Conservation (phyloP, 1,140 invertebrate species). For the Dendroctonus valens region DNA sequence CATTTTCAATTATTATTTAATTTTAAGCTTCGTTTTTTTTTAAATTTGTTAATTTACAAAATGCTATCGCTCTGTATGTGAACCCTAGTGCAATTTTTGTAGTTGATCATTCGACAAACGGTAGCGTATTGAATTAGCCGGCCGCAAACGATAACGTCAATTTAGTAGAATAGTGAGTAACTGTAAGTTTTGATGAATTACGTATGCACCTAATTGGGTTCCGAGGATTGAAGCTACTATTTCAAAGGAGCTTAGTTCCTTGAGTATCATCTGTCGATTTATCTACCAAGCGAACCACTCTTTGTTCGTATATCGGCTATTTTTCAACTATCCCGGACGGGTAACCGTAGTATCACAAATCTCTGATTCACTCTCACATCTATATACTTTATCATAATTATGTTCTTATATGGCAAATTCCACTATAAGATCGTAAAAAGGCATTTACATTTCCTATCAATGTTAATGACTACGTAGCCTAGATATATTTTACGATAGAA, state of each 20-base stretch:
- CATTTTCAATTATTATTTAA: slow-evolving; percentile 37
- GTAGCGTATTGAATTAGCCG: too few relatives aligned
- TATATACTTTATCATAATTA: slow-evolving; percentile 29
- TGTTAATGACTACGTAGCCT: slow-evolving; percentile 31
- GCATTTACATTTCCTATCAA: slow-evolving; percentile 32
- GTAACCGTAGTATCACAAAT: slow-evolving; percentile 12
- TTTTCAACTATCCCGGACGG: slow-evolving; percentile 9
- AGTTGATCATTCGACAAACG: background rate
- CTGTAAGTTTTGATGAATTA: too few relatives aligned
- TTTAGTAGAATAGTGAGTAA: background rate
- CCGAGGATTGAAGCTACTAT: too few relatives aligned
- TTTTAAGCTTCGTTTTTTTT: slow-evolving; percentile 33
- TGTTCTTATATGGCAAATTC: slow-evolving; percentile 29
- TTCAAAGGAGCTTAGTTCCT: too few relatives aligned
- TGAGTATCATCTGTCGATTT: too few relatives aligned
- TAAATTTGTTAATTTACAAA: slow-evolving; percentile 15
- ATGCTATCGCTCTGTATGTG: slow-evolving; percentile 2
- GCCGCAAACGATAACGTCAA: background rate
- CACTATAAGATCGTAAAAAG: slow-evolving; percentile 23
- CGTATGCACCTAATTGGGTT: too few relatives aligned
- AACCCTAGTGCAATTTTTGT: slow-evolving; percentile 12
- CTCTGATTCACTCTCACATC: slow-evolving; percentile 16
- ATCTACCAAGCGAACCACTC: too few relatives aligned
- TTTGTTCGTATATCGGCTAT: too few relatives aligned
- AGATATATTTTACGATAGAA: slow-evolving; percentile 32